These are phyloP conservation scores for Colistium nudipinnis DNA, from an alignment of 2,113 vertebrate genomes.

Conservation along the genomic window DNA sequence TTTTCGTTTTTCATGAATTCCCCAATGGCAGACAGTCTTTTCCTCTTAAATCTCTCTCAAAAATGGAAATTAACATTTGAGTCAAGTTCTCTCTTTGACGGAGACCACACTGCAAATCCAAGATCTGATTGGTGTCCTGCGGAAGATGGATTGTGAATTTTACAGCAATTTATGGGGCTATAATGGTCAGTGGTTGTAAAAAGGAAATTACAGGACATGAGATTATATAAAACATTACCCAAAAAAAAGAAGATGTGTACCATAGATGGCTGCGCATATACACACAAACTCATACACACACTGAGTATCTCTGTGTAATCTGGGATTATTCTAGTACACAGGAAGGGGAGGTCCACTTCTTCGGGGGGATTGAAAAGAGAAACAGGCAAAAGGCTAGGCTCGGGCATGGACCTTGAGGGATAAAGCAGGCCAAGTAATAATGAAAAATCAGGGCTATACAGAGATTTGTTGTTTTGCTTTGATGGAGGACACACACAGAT, in stretches of 20 bases:
- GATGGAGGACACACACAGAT: conserved; percentile 22
- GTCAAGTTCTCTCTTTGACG: conserved; percentile 44
- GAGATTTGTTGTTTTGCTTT: conserved; percentile 69
- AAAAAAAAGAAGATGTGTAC: conserved; percentile 38
- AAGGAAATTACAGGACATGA: conserved; percentile 40
- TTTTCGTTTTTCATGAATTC: conserved; percentile 21
- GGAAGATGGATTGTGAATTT: conserved; percentile 52
- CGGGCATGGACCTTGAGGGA: conserved; percentile 57
- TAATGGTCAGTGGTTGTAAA: conserved; percentile 55
- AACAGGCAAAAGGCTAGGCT: conserved; percentile 37
- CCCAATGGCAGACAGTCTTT: conserved; percentile 17
- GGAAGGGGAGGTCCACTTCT: conserved; percentile 37
- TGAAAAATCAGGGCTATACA: conserved; percentile 60
- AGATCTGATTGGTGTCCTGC: conserved; percentile 55
- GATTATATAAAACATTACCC: conserved; percentile 45
- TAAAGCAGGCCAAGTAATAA: conserved; percentile 54
- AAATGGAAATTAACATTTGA: conserved; percentile 56
- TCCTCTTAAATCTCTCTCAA: neutral
- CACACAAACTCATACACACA: conserved; percentile 16
- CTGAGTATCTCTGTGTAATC: conserved; percentile 69
- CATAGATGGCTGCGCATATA: neutral
- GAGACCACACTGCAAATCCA: conserved; percentile 44
- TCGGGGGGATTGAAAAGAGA: conserved; percentile 27
- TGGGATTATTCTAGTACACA: conserved; percentile 70
- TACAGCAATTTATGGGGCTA: conserved; percentile 47